Conservation (phyloP, 2,113 vertebrate genomes). For the Acanthisitta chloris region DNA sequence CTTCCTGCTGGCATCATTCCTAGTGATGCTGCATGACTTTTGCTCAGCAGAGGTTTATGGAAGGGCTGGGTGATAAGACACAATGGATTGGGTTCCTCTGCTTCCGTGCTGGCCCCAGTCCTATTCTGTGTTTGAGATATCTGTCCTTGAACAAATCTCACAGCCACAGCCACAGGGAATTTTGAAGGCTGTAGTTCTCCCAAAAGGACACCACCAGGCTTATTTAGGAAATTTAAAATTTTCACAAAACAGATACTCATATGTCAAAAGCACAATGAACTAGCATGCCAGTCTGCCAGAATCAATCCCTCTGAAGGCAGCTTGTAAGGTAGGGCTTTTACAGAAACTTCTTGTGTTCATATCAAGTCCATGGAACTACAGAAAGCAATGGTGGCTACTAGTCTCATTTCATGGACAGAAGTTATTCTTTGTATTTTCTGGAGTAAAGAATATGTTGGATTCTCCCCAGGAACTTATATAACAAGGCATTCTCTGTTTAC, state of each 20-base stretch:
- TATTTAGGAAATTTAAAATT: neutral
- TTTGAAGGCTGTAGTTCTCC: neutral
- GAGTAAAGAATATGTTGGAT: neutral
- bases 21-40: neutral
- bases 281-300: neutral
- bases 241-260: neutral
- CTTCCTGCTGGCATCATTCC: neutral
- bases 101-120: neutral
- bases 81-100: neutral
- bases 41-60: neutral
- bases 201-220: neutral
- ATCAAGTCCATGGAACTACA: neutral
- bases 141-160: neutral
- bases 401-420: neutral
- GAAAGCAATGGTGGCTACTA: neutral
- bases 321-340: neutral
- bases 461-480: neutral
- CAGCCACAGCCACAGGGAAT: neutral
- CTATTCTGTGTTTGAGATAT: neutral
- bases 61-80: neutral
- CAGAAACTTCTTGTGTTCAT: neutral
- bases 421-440: neutral
- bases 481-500: neutral
- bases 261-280: neutral
- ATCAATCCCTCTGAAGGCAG: neutral